Evolutionary conservation across 2,888 invertebrate genomes (phyloP).

Genomic region (Ceratothoa steindachneri): DNA sequence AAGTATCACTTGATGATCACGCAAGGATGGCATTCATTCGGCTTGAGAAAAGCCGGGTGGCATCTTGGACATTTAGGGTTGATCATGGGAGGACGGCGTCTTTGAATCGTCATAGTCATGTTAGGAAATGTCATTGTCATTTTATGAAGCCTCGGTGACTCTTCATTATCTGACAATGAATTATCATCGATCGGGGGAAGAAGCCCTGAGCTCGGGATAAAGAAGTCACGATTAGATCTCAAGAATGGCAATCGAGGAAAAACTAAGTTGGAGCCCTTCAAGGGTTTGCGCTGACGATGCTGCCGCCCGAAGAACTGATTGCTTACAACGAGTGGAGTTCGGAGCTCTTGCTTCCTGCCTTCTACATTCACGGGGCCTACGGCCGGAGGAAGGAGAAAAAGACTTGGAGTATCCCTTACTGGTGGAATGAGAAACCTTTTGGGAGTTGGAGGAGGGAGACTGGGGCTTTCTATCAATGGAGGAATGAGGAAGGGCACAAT

Average conservation of each 20-base stretch:
- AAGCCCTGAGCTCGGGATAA: constrained; percentile 26
- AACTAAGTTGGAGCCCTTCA: neutral
- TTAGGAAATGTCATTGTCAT: constrained; percentile 45
- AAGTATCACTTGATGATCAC: constrained; percentile 41
- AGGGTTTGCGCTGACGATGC: too few relatives aligned
- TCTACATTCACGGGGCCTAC: neutral
- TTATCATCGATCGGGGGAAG: constrained; percentile 6
- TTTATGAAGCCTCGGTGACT: neutral
- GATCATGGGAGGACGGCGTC: constrained; percentile 19
- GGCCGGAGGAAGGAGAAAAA: constrained; percentile 16
- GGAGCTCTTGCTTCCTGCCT: constrained; percentile 21
- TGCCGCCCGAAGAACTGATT: neutral
- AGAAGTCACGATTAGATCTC: constrained; percentile 27
- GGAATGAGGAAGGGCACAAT: neutral
- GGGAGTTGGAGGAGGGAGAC: neutral
- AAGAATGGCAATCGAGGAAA: constrained; percentile 6
- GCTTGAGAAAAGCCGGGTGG: constrained; percentile 39
- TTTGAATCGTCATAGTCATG: neutral
- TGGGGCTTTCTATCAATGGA: neutral
- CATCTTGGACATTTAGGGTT: constrained; percentile 39
- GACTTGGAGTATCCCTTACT: too few relatives aligned
- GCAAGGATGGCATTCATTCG: constrained; percentile 39
- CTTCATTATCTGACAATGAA: neutral
- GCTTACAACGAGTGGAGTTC: constrained; percentile 9
- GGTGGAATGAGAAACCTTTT: too few relatives aligned